A percentile compares a stretch with the other conserved stretches of the same genome.
Evolutionary conservation across 2,888 invertebrate species (phyloP).

Genomic region (Eupithecia inturbata): DNA sequence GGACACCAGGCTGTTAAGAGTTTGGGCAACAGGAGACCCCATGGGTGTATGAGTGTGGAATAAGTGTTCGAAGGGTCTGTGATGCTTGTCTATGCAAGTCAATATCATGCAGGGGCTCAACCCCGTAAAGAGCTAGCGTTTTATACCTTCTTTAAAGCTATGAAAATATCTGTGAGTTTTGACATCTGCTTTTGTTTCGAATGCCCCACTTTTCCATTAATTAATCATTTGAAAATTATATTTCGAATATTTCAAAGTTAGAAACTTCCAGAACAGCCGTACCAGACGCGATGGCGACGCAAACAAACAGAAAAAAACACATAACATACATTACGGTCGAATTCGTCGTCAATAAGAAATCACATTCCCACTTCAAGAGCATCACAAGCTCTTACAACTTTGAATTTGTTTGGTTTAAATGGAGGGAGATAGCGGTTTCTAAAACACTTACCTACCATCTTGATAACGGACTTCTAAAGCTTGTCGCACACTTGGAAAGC

Average conservation of each 20-base stretch:
- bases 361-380: slow-evolving; percentile 56
- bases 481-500: too few species aligned
- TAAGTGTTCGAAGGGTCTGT: too few species aligned
- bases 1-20: too few species aligned
- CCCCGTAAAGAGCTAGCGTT: too few species aligned
- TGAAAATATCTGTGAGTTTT: too few species aligned
- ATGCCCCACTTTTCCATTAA: neutral
- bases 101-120: too few species aligned
- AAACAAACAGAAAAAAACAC: slow-evolving; percentile 53
- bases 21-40: too few species aligned
- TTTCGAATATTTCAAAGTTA: slow-evolving; percentile 12
- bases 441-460: neutral
- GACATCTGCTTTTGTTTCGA: neutral
- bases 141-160: too few species aligned
- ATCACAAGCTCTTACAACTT: slow-evolving; percentile 50
- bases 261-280: slow-evolving; percentile 22
- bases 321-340: slow-evolving; percentile 51
- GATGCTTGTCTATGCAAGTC: too few species aligned
- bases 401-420: slow-evolving; percentile 36
- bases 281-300: slow-evolving; percentile 51
- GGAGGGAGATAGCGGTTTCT: neutral
- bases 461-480: too few species aligned
- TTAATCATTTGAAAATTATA: neutral
- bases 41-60: too few species aligned
- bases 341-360: slow-evolving; percentile 59